Conservation (phyloP, 35 echinoderm and acorn worm species). For the Eucidaris tribuloides region DNA sequence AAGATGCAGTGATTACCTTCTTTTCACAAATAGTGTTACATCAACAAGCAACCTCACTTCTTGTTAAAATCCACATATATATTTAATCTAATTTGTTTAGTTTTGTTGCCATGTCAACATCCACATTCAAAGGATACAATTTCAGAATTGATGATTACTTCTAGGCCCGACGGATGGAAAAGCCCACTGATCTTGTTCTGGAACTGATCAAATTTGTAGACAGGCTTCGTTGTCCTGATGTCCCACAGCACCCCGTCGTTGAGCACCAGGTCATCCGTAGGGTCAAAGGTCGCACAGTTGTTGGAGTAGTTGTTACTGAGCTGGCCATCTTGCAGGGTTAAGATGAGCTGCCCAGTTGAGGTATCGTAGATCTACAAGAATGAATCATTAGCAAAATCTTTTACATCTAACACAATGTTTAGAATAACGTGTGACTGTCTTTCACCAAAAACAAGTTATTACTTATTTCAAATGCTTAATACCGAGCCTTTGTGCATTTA, state of each 20-base stretch:
- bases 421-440: too few species aligned
- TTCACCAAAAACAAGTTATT: neutral
- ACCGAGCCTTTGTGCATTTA: too few species aligned
- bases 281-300: slow-evolving; percentile 97
- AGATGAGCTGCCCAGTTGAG: slow-evolving; percentile 71
- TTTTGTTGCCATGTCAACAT: too few species aligned
- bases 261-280: slow-evolving; percentile 88
- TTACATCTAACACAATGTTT: too few species aligned
- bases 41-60: too few species aligned
- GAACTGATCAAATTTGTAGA: slow-evolving; percentile 99
- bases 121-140: slow-evolving; percentile 99
- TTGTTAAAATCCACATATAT: too few species aligned
- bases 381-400: too few species aligned
- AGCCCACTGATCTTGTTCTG: slow-evolving; percentile 87
- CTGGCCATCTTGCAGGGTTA: slow-evolving; percentile 53
- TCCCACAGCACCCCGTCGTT: slow-evolving; percentile 98
- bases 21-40: too few species aligned
- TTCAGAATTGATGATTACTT: slow-evolving; percentile 95
- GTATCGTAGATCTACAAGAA: slow-evolving; percentile 83
- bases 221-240: slow-evolving; percentile 60
- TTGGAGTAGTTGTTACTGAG: slow-evolving; percentile 90
- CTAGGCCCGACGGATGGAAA: slow-evolving; percentile 82
- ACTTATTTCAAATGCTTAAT: neutral
- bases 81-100: too few species aligned
- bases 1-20: too few species aligned